Base-by-base conservation (phyloP, 2,797 vertebrate genomes). In the Neostethus bicornis region DNA sequence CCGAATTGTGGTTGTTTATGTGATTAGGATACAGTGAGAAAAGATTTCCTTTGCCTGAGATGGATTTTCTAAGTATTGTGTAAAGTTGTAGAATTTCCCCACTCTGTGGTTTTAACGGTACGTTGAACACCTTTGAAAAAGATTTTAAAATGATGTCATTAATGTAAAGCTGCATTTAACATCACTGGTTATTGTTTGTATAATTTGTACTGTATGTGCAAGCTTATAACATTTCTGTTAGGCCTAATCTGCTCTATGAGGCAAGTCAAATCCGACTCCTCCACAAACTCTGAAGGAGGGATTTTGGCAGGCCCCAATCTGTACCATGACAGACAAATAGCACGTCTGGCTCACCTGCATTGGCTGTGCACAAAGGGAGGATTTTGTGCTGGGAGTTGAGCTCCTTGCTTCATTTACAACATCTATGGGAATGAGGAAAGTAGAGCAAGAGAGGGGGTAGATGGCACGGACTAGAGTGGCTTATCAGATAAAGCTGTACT, bases 301-400 rank as follows among this genome's bases (percentile, higher is more conserved):
- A 69, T 79, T 70, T 77, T 85, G 74, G 71, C 69, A 76, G 73
- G 57, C 62, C 52, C 4, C 45, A 64, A 50, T 81, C 69, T 67
- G 42, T 42, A 59, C 38, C 50, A 19, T 13, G 60, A 69, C 52
- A 67, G 70, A 72, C 31, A 37, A 68, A 77, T 43, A 53, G 62
- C 48, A 50, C 68, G 57, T 51, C 61, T 66, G 76, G 72, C 66
- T 66, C 70, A 70, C 71, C 72, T 82, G 68, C 50, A 39, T 45
- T 54, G 47, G 53, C 42, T 51, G 50, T 61, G 65, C 72, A 78
- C 76, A 79, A 75, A 76, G 71, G 53, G 46, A 68, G 60, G 62
- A 55, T 66, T 81, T 51, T 71, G 31, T 59, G 44, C 2, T 7
- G 52, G 45, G 54, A 67, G 59, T 28, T 17, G 50, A 70, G 47